Conservation (phyloP, 2,113 vertebrate species). For the Bothrops jararaca region DNA sequence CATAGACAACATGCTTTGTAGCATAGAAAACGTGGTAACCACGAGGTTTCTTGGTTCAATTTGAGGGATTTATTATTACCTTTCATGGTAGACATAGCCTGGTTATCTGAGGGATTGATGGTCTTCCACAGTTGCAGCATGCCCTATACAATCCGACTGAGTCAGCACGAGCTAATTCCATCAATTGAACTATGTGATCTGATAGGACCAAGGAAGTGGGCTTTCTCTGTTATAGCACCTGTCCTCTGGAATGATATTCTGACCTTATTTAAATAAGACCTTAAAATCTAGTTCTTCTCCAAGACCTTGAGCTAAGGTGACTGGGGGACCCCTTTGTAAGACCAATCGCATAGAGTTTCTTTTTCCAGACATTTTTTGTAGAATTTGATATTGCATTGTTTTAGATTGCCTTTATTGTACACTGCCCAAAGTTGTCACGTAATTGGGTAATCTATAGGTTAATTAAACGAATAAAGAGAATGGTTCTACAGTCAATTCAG, state of each 20-base stretch:
- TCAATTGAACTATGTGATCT: not conserved
- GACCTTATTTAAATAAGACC: not conserved
- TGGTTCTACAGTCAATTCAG: not conserved
- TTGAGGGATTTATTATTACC: not conserved
- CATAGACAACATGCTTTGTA: not conserved
- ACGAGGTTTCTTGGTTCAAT: not conserved
- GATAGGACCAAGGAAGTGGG: not conserved
- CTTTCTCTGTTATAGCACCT: not conserved
- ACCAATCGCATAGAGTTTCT: not conserved
- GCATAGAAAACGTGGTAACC: too few species aligned
- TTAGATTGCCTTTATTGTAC: not conserved
- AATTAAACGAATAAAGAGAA: not conserved
- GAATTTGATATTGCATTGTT: not conserved
- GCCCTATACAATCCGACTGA: not conserved
- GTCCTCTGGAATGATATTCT: not conserved
- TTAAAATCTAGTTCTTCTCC: not conserved
- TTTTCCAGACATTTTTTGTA: not conserved
- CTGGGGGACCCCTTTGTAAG: not conserved
- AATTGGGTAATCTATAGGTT: not conserved
- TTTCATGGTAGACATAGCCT: not conserved
- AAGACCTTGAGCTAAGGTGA: not conserved
- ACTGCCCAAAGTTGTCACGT: not conserved
- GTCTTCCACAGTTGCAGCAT: not conserved
- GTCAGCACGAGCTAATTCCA: not conserved
- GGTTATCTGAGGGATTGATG: not conserved